phyloP scores from a whole-genome alignment of 1,140 invertebrate species.

The Drosophila parvula region DNA sequence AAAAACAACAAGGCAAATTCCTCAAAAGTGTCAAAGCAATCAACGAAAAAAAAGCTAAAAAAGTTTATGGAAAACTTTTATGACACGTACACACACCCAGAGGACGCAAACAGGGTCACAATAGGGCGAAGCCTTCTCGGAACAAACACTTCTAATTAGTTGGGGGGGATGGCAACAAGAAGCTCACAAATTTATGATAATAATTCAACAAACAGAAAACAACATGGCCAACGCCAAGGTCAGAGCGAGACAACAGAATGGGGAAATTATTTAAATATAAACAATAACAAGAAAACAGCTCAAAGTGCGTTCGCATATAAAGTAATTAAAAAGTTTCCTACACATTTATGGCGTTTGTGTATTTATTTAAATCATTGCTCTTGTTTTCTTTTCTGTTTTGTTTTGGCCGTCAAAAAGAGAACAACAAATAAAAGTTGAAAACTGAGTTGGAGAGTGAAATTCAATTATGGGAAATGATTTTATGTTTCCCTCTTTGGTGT shows the following conservation, averaged over 20 bases:
- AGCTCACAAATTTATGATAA: conserved; percentile 74
- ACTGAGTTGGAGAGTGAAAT: conserved; percentile 53
- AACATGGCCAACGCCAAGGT: conserved; percentile 9
- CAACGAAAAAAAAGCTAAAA: conserved; percentile 60
- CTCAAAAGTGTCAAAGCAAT: conserved; percentile 79
- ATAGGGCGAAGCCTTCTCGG: conserved; percentile 50
- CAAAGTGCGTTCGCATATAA: conserved; percentile 61
- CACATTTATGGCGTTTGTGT: conserved; percentile 72
- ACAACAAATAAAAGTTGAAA: conserved; percentile 44
- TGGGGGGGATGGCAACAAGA: conserved; percentile 21
- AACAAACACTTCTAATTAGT: conserved; percentile 75
- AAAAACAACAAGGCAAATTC: conserved; percentile 43
- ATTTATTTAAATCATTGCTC: conserved; percentile 39
- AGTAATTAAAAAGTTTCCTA: conserved; percentile 79
- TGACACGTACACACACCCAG: conserved; percentile 62
- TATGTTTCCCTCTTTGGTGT: conserved; percentile 4
- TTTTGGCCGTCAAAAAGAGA: conserved; percentile 27
- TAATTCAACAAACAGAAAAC: conserved; percentile 57
- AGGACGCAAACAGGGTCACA: conserved; percentile 19
- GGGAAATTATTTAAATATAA: conserved; percentile 74
- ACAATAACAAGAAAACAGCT: conserved; percentile 54
- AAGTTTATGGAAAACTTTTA: conserved; percentile 68
- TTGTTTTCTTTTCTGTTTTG: not conserved
- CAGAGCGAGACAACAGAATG: conserved; percentile 20
- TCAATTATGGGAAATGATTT: conserved; percentile 61